phyloP scores from a whole-genome alignment of 2,113 vertebrate genomes.

The Anseranas semipalmata region DNA sequence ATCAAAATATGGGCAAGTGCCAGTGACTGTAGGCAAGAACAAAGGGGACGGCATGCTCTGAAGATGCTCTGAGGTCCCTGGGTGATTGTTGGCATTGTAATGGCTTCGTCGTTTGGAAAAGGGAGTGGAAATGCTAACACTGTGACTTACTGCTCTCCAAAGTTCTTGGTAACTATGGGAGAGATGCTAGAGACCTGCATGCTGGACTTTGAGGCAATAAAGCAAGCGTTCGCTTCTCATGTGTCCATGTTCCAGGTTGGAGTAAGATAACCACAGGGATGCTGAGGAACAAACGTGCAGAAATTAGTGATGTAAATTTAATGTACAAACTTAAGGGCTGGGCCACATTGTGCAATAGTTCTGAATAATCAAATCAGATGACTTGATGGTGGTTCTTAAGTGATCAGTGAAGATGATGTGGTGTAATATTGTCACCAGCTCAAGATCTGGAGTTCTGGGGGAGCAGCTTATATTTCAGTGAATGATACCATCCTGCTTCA shows the following conservation, averaged over 20 bases:
- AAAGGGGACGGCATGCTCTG: no score
- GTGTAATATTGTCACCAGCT: not conserved
- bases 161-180: not conserved
- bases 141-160: not conserved
- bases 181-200: not conserved
- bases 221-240: not conserved
- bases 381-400: not conserved
- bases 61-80: not conserved
- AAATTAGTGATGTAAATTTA: not conserved
- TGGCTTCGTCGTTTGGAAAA: not conserved
- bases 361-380: not conserved
- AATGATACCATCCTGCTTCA: not conserved
- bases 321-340: not conserved
- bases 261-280: not conserved
- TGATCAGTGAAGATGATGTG: not conserved
- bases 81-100: not conserved
- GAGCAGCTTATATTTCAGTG: not conserved
- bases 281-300: not conserved
- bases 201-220: not conserved
- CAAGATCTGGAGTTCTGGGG: not conserved
- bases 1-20: not conserved
- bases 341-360: fast-evolving
- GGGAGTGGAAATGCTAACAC: not conserved
- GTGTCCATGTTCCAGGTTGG: not conserved
- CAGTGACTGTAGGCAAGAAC: not conserved